Base-by-base conservation (phyloP, 2,113 vertebrate species). In the Archilochus colubris region DNA sequence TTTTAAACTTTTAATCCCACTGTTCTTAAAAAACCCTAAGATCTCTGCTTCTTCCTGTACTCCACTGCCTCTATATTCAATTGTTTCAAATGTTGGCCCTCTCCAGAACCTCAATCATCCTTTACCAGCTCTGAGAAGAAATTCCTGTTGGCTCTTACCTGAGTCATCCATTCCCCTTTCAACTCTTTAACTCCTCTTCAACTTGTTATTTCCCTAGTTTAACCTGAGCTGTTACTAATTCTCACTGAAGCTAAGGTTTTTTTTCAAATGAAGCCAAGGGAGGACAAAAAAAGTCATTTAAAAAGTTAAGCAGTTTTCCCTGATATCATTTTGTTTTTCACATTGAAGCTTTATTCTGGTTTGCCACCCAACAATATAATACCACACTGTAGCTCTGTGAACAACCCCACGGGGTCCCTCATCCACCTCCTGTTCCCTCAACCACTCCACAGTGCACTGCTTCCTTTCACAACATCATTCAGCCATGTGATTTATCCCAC, bases 351-450 rank as follows among this genome's bases (percentile, higher is more conserved):
- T 67, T 68, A 21, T 75, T 83, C 43, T 46, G 30, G 66, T 70
- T 58, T 67, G 30, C 15, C 23, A 67, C 28, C 11, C 33, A 15
- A 66, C 46, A 78, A 55, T 20, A 53, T 23, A 81, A 18, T 28
- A 81, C 55, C 25, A 46, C 14, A 3, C 48, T 10, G n/a, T 11
- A 72, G 57, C 66, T 57, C 38, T 63, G 28, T 31, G 28, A 76
- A 68, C 9, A 72, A 17, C 12, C 15, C 46, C 53, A 58, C 0
- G 0, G 14, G 16, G 6, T 86, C 30, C 51, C 2, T 2, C 61
- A 57, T 2, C 54, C 4, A 4, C 24, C 44, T 69, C 55, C 31
- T 82, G 43, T 54, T n/a, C 22, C 30, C 43, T 28, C 53, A 24
- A 30, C 44, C 58, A 74, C 23, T 59, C 12, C 30, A 80, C 50